These are phyloP conservation scores for Lagodon rhomboides DNA, from an alignment of 2,797 vertebrate species.

Conservation along the genomic window DNA sequence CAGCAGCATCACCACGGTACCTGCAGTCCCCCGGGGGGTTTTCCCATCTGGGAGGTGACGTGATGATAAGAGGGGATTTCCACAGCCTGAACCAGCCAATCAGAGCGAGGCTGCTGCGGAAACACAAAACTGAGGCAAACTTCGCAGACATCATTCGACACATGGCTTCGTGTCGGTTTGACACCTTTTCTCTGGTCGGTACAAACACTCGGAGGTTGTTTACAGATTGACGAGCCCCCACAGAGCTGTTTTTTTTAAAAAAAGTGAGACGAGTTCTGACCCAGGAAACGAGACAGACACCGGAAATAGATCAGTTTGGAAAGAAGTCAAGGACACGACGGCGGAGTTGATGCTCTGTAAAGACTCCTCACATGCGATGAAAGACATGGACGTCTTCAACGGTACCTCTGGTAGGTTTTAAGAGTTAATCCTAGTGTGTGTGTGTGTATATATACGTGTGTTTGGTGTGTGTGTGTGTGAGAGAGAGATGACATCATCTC, in stretches of 20 bases:
- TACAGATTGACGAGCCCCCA: neutral
- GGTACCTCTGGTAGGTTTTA: conserved; percentile 56
- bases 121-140: neutral
- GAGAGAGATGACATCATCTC: conserved; percentile 49
- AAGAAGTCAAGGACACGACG: neutral
- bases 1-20: neutral
- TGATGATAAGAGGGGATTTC: conserved; percentile 80
- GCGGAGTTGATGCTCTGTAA: conserved; percentile 20
- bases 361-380: conserved; percentile 66
- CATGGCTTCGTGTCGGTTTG: conserved; percentile 1
- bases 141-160: neutral
- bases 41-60: conserved; percentile 61
- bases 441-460: neutral
- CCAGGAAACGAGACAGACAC: neutral
- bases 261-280: accelerated
- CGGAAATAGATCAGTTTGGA: conserved; percentile 5
- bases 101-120: conserved; percentile 28
- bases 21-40: conserved; percentile 29
- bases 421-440: accelerated
- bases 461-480: neutral
- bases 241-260: no score
- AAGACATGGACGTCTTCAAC: conserved; percentile 78
- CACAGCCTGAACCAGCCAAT: conserved; percentile 44
- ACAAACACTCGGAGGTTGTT: neutral
- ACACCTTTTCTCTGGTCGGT: accelerated